These are phyloP conservation scores for Thrips palmi DNA, from an alignment of 1,140 invertebrate species.

Conservation along the genomic window DNA sequence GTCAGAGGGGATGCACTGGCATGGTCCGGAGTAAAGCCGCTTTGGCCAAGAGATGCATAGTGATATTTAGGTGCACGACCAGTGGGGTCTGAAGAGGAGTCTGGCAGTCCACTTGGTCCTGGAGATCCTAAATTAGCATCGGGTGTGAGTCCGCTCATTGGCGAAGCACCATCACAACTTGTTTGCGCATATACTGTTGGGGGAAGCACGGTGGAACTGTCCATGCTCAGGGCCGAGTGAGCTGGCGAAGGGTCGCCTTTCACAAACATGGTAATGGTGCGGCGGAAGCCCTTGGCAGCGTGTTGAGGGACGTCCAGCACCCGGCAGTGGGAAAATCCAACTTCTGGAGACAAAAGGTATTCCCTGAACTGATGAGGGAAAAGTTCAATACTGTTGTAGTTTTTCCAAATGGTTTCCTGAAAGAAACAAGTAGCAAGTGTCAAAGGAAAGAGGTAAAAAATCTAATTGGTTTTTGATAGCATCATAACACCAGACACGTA, in stretches of 20 bases:
- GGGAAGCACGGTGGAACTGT: too few species aligned
- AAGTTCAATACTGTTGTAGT: conserved; percentile 71
- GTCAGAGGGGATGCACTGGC: too few species aligned
- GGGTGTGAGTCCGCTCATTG: too few species aligned
- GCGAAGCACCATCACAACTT: too few species aligned
- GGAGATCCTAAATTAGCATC: too few species aligned
- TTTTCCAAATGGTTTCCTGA: conserved; percentile 69
- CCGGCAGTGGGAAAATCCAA: conserved; percentile 79
- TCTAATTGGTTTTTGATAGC: neutral
- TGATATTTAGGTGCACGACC: too few species aligned
- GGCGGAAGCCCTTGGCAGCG: conserved; percentile 71
- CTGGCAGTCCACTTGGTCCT: too few species aligned
- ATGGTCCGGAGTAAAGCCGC: too few species aligned
- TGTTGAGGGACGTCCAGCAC: conserved; percentile 67
- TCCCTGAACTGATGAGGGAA: conserved; percentile 79
- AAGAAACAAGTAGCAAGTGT: conserved; percentile 21
- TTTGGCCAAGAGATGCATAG: too few species aligned
- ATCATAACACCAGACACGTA: neutral
- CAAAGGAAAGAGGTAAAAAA: conserved; percentile 4
- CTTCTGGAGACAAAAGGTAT: conserved; percentile 72
- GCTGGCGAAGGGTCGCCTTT: conserved; percentile 43
- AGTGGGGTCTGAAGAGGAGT: too few species aligned
- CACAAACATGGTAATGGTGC: conserved; percentile 70
- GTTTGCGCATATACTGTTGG: too few species aligned
- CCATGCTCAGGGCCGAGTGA: conserved; percentile 5